phyloP scores from a whole-genome alignment of 2,797 vertebrate genomes.

The Xyrichtys novacula region DNA sequence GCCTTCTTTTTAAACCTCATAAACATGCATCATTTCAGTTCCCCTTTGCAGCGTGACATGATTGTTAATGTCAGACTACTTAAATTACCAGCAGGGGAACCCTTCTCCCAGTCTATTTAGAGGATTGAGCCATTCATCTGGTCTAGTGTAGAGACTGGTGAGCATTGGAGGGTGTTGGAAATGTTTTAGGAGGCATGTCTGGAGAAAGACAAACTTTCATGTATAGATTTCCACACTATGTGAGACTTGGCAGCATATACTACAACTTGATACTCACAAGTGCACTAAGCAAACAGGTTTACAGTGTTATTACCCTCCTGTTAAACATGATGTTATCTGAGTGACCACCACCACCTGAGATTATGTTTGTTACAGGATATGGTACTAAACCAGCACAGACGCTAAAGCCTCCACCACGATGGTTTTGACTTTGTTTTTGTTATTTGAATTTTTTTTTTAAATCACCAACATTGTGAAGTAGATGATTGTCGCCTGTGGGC shows the following conservation, averaged over 20 bases:
- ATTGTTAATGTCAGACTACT: conserved; percentile 33
- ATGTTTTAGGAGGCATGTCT: neutral
- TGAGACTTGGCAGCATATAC: neutral
- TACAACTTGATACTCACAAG: neutral
- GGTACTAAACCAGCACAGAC: neutral
- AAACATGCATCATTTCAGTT: conserved; percentile 37
- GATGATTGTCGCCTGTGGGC: conserved; percentile 14
- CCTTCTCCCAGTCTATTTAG: conserved; percentile 36
- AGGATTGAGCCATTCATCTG: conserved; percentile 26
- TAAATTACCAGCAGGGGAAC: conserved; percentile 26
- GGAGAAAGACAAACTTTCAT: conserved; percentile 4
- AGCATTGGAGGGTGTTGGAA: neutral
- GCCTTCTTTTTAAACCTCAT: neutral
- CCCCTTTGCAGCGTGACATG: conserved; percentile 17
- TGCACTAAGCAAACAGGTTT: conserved; percentile 3
- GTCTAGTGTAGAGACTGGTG: neutral
- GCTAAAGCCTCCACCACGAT: conserved; percentile 2
- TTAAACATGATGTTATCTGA: conserved; percentile 22
- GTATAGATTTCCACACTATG: neutral
- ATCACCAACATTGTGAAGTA: conserved; percentile 25
- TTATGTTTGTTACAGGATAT: conserved; percentile 7
- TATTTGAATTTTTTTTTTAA: conserved; percentile 2
- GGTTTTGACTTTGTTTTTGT: conserved; percentile 5
- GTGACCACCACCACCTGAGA: conserved; percentile 13
- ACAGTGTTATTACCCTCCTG: neutral